phyloP scores from a whole-genome alignment of 2,797 vertebrate genomes.

The Takifugu rubripes region DNA sequence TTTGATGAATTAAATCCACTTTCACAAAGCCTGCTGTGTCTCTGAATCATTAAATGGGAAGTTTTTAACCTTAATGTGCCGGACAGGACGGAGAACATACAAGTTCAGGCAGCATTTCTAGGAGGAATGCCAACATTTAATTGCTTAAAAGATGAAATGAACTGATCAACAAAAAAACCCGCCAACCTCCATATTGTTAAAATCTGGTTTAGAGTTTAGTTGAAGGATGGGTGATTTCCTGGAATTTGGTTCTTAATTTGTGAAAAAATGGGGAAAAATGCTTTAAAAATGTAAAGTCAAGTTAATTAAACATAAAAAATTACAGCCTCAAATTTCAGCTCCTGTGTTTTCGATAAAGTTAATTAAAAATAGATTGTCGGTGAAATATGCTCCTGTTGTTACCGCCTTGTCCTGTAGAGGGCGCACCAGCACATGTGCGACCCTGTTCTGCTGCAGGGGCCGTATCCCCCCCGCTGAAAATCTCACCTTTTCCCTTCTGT shows the following conservation, averaged over 20 bases:
- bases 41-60: slow-evolving; percentile 32
- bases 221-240: too few relatives aligned
- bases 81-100: not conserved
- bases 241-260: too few relatives aligned
- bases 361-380: too few relatives aligned
- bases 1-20: slow-evolving; percentile 39
- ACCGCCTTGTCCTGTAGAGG: slow-evolving; percentile 1
- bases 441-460: not conserved
- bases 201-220: too few relatives aligned
- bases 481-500: slow-evolving; percentile 29
- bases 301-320: too few relatives aligned
- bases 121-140: not conserved
- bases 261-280: too few relatives aligned
- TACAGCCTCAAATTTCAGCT: too few relatives aligned
- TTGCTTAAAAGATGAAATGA: not conserved
- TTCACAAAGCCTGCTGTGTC: slow-evolving; percentile 7
- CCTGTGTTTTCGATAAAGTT: too few relatives aligned
- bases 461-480: slow-evolving; percentile 7
- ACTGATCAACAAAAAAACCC: not conserved
- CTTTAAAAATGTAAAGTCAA: too few relatives aligned
- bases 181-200: not conserved
- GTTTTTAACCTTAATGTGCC: slow-evolving; percentile 25
- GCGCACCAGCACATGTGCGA: not conserved
- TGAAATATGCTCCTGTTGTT: not conserved
- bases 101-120: not conserved